Evolutionary conservation across 1,140 invertebrate genomes (phyloP).

Genomic region (Hormaphis cornu): DNA sequence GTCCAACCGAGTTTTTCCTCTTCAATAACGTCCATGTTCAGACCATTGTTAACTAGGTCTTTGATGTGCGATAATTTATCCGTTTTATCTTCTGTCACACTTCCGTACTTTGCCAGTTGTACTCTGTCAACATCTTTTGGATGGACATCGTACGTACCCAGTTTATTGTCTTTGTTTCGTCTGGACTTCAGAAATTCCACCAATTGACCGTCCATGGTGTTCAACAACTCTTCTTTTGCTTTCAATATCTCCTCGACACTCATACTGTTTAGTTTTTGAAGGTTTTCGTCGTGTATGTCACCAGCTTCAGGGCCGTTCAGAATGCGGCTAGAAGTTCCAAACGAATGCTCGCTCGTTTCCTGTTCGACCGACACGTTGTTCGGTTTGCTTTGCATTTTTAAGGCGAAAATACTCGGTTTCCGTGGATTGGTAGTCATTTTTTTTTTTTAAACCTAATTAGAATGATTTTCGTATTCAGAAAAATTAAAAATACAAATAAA

Average conservation of each 20-base stretch:
- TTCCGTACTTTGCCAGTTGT: neutral
- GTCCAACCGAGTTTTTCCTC: slow-evolving; percentile 79
- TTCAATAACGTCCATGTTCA: slow-evolving; percentile 73
- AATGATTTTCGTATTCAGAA: slow-evolving; percentile 5
- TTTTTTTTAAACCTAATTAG: slow-evolving; percentile 14
- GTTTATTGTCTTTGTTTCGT: neutral
- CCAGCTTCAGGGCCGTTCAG: slow-evolving; percentile 48
- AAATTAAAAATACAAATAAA: slow-evolving; percentile 8
- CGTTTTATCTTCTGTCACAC: neutral
- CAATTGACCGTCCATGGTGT: slow-evolving; percentile 55
- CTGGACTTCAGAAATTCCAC: slow-evolving; percentile 52
- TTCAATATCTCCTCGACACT: slow-evolving; percentile 61
- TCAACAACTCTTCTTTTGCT: slow-evolving; percentile 58
- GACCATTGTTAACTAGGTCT: slow-evolving; percentile 56
- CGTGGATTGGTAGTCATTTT: slow-evolving; percentile 20
- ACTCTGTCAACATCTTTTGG: neutral
- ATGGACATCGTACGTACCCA: neutral
- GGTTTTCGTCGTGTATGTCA: slow-evolving; percentile 65
- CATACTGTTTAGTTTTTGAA: slow-evolving; percentile 58
- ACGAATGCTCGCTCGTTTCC: neutral
- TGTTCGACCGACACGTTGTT: neutral
- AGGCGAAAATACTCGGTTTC: slow-evolving; percentile 37
- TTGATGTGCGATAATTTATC: slow-evolving; percentile 39
- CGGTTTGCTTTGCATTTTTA: slow-evolving; percentile 34
- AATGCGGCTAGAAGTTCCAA: slow-evolving; percentile 45